Percentiles rank a stretch among this genome's conserved stretches.
Conservation (phyloP, 2,113 vertebrate genomes). For the Megaceryle torquata region DNA sequence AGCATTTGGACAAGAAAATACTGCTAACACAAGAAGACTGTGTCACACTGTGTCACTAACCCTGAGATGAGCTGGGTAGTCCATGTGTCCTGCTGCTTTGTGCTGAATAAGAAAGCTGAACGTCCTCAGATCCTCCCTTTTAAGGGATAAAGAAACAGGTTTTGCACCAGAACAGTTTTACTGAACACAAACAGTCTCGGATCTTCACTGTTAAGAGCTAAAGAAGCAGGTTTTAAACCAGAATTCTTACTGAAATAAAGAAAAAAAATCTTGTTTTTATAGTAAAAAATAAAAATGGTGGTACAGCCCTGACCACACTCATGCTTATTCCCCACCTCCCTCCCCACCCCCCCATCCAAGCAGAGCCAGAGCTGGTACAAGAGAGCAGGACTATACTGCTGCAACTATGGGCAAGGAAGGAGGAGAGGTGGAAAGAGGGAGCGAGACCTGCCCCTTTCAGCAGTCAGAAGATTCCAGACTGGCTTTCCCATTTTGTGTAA, state of each 20-base stretch:
- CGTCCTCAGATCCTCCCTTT: neutral
- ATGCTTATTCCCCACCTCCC: neutral
- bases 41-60: neutral
- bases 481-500: neutral
- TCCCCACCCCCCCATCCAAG: neutral
- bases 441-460: neutral
- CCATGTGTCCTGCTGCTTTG: neutral
- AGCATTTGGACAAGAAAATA: neutral
- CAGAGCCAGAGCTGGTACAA: neutral
- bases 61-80: neutral
- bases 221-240: neutral
- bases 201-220: neutral
- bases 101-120: neutral
- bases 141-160: neutral
- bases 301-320: neutral
- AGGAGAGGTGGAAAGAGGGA: neutral
- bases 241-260: neutral
- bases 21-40: neutral
- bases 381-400: neutral
- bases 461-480: neutral
- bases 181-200: neutral
- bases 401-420: neutral
- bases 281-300: neutral
- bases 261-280: too few relatives aligned
- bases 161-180: neutral